Evolutionary conservation across 2,888 invertebrate genomes (phyloP).

Genomic region (Azorinus chamasolen): DNA sequence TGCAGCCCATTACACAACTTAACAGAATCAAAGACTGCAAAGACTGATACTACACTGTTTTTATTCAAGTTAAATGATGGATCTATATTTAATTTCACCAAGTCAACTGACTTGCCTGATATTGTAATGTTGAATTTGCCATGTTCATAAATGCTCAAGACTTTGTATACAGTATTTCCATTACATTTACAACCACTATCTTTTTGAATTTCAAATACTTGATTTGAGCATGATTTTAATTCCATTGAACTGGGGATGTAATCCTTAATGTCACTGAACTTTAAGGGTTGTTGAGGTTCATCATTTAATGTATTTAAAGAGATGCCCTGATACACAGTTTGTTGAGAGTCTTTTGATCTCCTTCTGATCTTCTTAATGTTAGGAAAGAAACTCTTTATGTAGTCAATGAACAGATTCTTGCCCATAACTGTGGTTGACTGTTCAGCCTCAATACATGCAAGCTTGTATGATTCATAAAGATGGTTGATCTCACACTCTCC

Average conservation of each 20-base stretch:
- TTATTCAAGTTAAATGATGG: slow-evolving; percentile 11
- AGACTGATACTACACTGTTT: slow-evolving; percentile 1
- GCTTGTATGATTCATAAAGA: slow-evolving; percentile 4
- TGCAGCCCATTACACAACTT: slow-evolving; percentile 15
- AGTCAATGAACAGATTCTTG: slow-evolving; percentile 1
- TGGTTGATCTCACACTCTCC: slow-evolving; percentile 11
- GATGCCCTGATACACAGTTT: slow-evolving; percentile 1
- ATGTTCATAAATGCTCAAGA: not conserved
- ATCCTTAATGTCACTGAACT: slow-evolving; percentile 1
- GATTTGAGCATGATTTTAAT: not conserved
- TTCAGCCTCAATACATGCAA: too few species aligned
- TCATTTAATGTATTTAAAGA: not conserved
- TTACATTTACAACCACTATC: slow-evolving; percentile 12
- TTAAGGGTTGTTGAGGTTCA: slow-evolving; percentile 4
- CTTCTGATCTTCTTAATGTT: not conserved
- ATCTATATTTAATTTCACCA: slow-evolving; percentile 9
- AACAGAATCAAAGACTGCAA: slow-evolving; percentile 8
- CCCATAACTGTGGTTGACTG: not conserved
- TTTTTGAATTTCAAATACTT: slow-evolving; percentile 4
- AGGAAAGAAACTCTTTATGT: slow-evolving; percentile 3
- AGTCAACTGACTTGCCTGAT: slow-evolving; percentile 3
- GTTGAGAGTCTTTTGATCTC: not conserved
- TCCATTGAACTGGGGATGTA: not conserved
- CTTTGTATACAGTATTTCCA: slow-evolving; percentile 9
- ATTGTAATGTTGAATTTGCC: slow-evolving; percentile 3